A percentile compares a stretch with the other conserved stretches of the same genome.
Conservation (phyloP, 2,888 invertebrate species). For the Yponomeuta evonymella region DNA sequence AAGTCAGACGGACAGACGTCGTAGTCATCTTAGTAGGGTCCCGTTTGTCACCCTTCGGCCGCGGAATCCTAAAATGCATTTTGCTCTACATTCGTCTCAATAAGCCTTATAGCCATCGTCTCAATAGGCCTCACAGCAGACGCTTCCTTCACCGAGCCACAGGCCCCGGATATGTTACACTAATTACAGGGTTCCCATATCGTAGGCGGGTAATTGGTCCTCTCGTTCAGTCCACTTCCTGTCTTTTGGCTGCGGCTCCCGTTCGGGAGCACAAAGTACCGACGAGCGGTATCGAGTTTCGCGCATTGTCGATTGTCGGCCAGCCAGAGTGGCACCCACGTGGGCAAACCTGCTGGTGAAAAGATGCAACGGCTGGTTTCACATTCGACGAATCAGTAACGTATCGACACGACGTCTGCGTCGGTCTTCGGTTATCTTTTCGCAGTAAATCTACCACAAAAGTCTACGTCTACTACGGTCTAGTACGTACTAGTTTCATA, state of each 20-base stretch:
- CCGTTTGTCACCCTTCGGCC: not conserved
- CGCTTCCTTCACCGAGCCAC: not conserved
- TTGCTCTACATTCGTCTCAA: not conserved
- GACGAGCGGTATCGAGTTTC: slow-evolving; percentile 57
- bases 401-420: too few species aligned
- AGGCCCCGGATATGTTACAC: slow-evolving; percentile 57
- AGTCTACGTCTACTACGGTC: too few species aligned
- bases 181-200: slow-evolving; percentile 71
- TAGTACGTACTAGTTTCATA: too few species aligned
- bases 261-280: slow-evolving; percentile 53
- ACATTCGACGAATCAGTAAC: not conserved
- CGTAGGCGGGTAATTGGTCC: slow-evolving; percentile 72
- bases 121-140: not conserved
- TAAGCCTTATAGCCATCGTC: not conserved
- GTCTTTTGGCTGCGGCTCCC: slow-evolving; percentile 58
- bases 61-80: not conserved
- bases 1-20: too few species aligned
- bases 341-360: slow-evolving; percentile 21
- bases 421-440: too few species aligned
- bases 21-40: too few species aligned
- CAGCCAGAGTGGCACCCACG: slow-evolving; percentile 60
- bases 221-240: slow-evolving; percentile 69
- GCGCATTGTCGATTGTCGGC: slow-evolving; percentile 25
- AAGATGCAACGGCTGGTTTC: not conserved
- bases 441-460: too few species aligned